Base-by-base conservation (phyloP, 2,113 vertebrate species). In the Microcebus lehilahytsara region DNA sequence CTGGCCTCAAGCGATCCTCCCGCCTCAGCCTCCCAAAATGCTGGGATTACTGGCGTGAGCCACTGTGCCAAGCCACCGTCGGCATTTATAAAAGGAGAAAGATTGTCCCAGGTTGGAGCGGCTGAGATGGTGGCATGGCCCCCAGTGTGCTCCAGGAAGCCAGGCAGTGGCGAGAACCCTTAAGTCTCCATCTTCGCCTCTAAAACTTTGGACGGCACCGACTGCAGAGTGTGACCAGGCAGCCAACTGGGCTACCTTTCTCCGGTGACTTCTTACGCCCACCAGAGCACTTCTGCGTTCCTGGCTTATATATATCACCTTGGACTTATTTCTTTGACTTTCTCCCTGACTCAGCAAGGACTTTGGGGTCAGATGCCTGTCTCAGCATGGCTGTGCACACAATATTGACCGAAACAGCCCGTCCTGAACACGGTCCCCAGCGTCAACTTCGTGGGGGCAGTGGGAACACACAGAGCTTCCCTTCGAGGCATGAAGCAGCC, bases 161-260 rank as follows among this genome's bases (percentile, higher is more conserved):
- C 6, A 3, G 56, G 14, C 37, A 5, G 11, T 12, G 3, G 5
- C 32, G 19, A 77, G 32, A 27, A 30, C 34, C 1, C 1, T 75
- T 19, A 25, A 22, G 20, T 64, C 60, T 85, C 27, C 1, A 22
- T 66, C 42, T 53, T 64, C 17, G 12, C 27, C 17, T 30, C 34
- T 40, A 32, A 84, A n/a, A 9, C 74, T 25, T 2, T 5, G 37
- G 34, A 51, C 16, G 1, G 3, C 12, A 11, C 9, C 5, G 7
- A 19, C 34, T 17, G 27, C 12, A n/a, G 40, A 34, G 17, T 3
- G 30, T 40, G 42, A 19, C 74, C 17, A 30, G 0, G 13, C 0
- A 0, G 81, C 34, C 80, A 60, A 9, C 75, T 9, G 67, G 86
- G 72, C 93, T 13, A 34, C 81, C 67, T 71, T 69, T 27, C 83